Percentiles rank a stretch among this genome's conserved stretches.
Evolutionary conservation across 2,888 invertebrate genomes (phyloP).

Genomic region (Diarsia dahlii): DNA sequence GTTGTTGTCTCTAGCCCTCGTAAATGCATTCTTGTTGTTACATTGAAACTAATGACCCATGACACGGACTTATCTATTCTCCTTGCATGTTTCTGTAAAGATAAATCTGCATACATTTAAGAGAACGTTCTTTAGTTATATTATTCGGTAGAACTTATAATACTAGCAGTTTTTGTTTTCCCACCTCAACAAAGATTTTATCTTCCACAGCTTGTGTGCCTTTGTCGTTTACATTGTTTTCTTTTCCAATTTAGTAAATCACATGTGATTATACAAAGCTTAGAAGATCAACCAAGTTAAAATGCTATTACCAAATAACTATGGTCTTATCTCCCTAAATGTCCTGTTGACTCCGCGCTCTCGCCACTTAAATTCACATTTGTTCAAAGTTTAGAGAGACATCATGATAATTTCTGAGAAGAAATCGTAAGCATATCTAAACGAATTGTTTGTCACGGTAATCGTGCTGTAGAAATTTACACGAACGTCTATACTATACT

Average conservation of each 20-base stretch:
- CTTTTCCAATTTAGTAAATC: conserved; percentile 19
- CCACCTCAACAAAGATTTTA: background rate
- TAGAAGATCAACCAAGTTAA: conserved; percentile 21
- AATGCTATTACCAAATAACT: conserved; percentile 30
- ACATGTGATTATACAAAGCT: conserved; percentile 22
- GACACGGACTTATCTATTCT: conserved; percentile 61
- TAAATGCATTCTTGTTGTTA: conserved; percentile 75
- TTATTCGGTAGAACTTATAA: conserved; percentile 11
- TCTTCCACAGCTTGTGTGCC: conserved; percentile 1
- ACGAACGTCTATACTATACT: conserved; percentile 51
- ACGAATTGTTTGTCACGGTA: conserved; percentile 62
- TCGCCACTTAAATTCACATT: conserved; percentile 54
- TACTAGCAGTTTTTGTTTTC: background rate
- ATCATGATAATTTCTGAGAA: conserved; percentile 47
- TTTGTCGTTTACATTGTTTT: conserved; percentile 14
- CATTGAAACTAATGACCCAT: conserved; percentile 75
- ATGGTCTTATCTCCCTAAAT: conserved; percentile 47
- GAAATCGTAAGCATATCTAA: conserved; percentile 59
- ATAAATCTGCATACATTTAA: conserved; percentile 41
- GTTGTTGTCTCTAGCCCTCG: conserved; percentile 77
- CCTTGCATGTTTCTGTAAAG: conserved; percentile 44
- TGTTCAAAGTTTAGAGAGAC: conserved; percentile 46
- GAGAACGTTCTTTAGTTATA: conserved; percentile 13
- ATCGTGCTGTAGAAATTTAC: conserved; percentile 69
- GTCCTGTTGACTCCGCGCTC: conserved; percentile 24